Evolutionary conservation across 2,797 vertebrate genomes (phyloP).

Genomic region (Anguilla megastoma): DNA sequence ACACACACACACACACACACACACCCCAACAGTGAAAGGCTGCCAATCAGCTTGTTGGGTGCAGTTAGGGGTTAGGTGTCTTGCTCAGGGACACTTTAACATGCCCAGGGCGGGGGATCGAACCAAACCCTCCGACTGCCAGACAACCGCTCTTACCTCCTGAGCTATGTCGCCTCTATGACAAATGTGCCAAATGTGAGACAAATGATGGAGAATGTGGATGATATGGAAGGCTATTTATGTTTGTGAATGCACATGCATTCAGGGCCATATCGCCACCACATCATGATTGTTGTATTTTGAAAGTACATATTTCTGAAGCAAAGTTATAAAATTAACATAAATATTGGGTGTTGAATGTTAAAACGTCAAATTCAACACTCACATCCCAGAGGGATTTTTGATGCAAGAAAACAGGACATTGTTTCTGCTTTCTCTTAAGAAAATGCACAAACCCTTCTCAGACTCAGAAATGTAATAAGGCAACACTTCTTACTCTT

Average conservation of each 20-base stretch:
- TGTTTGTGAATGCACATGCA: neutral
- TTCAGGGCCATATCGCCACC: neutral
- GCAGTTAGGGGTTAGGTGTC: too few relatives aligned
- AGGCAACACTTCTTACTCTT: neutral
- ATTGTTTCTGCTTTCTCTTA: neutral
- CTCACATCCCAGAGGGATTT: neutral
- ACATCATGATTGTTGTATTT: neutral
- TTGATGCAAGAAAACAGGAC: neutral
- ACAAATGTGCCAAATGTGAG: neutral
- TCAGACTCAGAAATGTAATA: neutral
- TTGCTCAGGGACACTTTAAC: too few relatives aligned
- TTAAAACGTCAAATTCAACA: neutral
- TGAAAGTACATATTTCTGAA: neutral
- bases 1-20: too few relatives aligned
- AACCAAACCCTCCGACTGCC: too few relatives aligned
- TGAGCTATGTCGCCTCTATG: too few relatives aligned
- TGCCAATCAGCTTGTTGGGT: too few relatives aligned
- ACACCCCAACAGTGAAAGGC: too few relatives aligned
- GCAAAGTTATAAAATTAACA: neutral
- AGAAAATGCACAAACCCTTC: neutral
- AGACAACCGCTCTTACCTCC: too few relatives aligned
- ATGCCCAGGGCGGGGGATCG: too few relatives aligned
- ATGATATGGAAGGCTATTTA: neutral
- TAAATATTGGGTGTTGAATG: too few relatives aligned
- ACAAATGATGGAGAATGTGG: neutral